These are phyloP conservation scores for Mycogona germanica DNA, from an alignment of 2,888 invertebrate genomes.

Conservation along the genomic window DNA sequence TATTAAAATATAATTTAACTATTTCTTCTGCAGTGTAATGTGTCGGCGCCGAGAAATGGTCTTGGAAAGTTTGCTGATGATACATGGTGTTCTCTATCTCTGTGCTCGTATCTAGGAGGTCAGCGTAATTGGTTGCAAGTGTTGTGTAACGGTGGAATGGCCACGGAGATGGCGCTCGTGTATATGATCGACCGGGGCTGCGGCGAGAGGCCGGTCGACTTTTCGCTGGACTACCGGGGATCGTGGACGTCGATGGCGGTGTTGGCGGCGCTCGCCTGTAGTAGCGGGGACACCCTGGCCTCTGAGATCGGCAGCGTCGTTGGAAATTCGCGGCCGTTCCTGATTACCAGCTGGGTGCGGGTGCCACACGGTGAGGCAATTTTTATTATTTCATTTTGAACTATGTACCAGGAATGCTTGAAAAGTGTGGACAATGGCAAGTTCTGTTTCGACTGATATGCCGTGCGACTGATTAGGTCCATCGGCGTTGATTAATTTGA, in stretches of 20 bases:
- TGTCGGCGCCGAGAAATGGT: no score
- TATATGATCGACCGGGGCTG: constrained; percentile 68
- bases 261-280: constrained; percentile 61
- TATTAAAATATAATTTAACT: neutral
- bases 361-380: constrained; percentile 62
- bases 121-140: constrained; percentile 84
- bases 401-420: no score
- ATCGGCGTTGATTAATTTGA: no score
- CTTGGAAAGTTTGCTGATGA: no score
- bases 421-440: no score
- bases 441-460: no score
- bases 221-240: constrained; percentile 49
- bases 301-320: constrained; percentile 74
- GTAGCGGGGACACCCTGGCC: constrained; percentile 83
- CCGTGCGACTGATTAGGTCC: no score
- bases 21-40: constrained; percentile 3
- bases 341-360: constrained; percentile 56
- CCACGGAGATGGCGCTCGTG: constrained; percentile 58
- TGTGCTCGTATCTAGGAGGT: no score
- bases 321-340: constrained; percentile 50
- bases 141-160: constrained; percentile 80
- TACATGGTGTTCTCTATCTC: no score
- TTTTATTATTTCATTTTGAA: no score
- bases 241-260: constrained; percentile 73
- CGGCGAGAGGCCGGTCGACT: constrained; percentile 65